Percentiles rank a stretch among this genome's conserved stretches.
These are phyloP conservation scores for Platalea minor DNA, from an alignment of 2,797 vertebrate genomes.

Conservation along the genomic window DNA sequence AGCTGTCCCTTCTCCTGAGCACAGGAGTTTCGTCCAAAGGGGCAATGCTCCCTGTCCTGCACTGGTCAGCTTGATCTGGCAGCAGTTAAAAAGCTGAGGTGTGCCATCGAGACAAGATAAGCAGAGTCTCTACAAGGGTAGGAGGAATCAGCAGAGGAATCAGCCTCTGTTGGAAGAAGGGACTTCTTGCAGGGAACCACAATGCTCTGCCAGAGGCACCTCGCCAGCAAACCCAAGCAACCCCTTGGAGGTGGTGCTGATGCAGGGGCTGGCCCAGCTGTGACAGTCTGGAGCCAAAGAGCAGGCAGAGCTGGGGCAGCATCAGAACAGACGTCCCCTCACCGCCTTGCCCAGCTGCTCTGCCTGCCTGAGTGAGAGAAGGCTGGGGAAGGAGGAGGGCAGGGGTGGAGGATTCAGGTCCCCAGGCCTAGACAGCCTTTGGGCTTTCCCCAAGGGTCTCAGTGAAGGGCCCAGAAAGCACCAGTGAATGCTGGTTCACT, in stretches of 20 bases:
- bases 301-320: neutral
- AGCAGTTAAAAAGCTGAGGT: conserved; percentile 22
- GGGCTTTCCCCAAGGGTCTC: neutral
- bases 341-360: neutral
- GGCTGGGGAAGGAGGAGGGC: neutral
- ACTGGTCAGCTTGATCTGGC: neutral
- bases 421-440: neutral
- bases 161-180: neutral
- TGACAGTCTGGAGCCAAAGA: neutral
- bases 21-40: neutral
- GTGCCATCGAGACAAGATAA: neutral
- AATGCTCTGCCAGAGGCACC: neutral
- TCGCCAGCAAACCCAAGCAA: neutral
- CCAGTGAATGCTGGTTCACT: neutral
- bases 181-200: neutral
- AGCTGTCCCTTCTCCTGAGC: neutral
- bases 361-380: neutral
- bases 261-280: neutral
- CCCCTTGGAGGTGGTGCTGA: neutral
- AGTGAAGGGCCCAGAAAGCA: neutral
- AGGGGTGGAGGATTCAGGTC: neutral
- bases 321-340: neutral
- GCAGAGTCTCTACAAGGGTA: neutral
- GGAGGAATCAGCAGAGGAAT: neutral
- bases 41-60: neutral